A percentile compares a stretch with the other conserved stretches of the same genome.
phyloP scores from a whole-genome alignment of 2,888 invertebrate genomes.

The Cephus runcator region DNA sequence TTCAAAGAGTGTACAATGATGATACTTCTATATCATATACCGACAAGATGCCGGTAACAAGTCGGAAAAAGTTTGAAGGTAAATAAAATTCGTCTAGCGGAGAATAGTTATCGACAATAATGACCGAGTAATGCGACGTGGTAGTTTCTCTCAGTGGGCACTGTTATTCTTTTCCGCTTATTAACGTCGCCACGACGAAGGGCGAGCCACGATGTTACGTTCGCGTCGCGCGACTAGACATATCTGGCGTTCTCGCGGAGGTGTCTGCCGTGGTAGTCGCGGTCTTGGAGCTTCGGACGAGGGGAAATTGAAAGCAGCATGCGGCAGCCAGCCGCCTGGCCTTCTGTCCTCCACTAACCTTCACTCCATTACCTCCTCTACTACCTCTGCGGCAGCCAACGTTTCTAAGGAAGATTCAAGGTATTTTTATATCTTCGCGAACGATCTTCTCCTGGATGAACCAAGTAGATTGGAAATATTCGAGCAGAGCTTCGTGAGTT shows the following conservation, averaged over 20 bases:
- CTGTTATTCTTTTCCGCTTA: not conserved
- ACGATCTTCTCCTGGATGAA: slow-evolving; percentile 2
- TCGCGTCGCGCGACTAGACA: slow-evolving; percentile 20
- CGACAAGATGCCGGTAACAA: not conserved
- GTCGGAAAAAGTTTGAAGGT: not conserved
- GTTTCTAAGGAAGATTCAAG: slow-evolving; percentile 24
- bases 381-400: slow-evolving; percentile 5
- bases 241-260: slow-evolving; percentile 16
- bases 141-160: not conserved
- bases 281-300: slow-evolving; percentile 25
- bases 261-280: slow-evolving; percentile 3
- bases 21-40: not conserved
- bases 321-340: slow-evolving; percentile 31
- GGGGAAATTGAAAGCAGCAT: slow-evolving; percentile 30
- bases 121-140: not conserved
- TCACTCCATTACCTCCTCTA: slow-evolving; percentile 16
- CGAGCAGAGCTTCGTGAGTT: not conserved
- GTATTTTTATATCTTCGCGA: slow-evolving; percentile 34
- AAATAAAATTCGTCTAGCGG: not conserved
- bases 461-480: not conserved
- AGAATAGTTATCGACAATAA: not conserved
- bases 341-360: slow-evolving; percentile 28
- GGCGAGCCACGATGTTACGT: not conserved
- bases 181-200: not conserved
- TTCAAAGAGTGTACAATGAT: not conserved